Evolutionary conservation across 23 tunicate genomes (phyloP).

Genomic region (Aplidium turbinatum): DNA sequence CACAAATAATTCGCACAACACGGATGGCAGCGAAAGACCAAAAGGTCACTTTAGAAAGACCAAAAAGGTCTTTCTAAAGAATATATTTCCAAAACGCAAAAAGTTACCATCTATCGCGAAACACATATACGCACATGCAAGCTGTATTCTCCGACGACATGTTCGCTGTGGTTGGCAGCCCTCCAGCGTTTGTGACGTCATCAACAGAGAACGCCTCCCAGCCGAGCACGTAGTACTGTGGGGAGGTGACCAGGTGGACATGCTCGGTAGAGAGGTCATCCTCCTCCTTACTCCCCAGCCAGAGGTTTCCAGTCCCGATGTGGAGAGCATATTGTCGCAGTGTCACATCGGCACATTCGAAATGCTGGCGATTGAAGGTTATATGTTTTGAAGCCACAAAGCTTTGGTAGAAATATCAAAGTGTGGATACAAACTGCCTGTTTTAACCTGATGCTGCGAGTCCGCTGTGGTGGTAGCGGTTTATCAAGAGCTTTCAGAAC

Average conservation of each 20-base stretch:
- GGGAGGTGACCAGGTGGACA: slow-evolving; percentile 25
- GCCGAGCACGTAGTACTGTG: slow-evolving; percentile 10
- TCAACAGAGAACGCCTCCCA: slow-evolving; percentile 45
- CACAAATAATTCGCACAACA: too few species aligned
- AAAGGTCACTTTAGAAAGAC: too few species aligned
- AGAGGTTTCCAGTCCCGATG: slow-evolving; percentile 37
- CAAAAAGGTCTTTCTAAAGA: too few species aligned
- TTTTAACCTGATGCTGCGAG: too few species aligned
- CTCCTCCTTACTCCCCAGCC: slow-evolving; percentile 24
- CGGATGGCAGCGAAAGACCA: too few species aligned
- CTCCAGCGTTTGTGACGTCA: neutral
- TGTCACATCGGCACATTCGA: slow-evolving; percentile 54
- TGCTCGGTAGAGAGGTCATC: neutral
- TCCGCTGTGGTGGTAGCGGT: too few species aligned
- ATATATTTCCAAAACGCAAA: too few species aligned
- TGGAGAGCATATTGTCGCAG: slow-evolving; percentile 44
- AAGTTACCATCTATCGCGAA: neutral
- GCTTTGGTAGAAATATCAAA: neutral
- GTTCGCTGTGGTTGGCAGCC: neutral
- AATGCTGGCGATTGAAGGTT: slow-evolving; percentile 22
- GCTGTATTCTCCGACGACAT: neutral
- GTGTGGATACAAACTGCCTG: too few species aligned
- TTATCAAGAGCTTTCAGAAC: too few species aligned
- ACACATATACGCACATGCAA: neutral
- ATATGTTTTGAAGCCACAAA: neutral